Evolutionary conservation across 30 jellyfish, hydroid and myxozoan genomes (phyloP).

Genomic region (Pelagia noctiluca): DNA sequence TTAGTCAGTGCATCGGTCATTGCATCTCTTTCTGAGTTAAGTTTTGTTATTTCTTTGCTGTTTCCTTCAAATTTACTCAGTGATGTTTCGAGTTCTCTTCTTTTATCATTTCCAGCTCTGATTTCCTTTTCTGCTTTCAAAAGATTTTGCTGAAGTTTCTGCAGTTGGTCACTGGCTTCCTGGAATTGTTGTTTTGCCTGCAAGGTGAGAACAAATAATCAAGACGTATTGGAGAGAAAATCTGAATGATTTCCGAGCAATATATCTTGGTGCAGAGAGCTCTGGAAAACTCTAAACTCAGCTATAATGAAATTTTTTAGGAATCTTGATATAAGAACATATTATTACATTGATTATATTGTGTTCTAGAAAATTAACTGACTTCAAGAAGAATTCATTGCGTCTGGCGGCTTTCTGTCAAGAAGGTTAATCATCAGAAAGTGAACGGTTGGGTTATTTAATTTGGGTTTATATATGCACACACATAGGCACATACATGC

Average conservation of each 20-base stretch:
- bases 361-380: not conserved
- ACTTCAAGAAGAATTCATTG: too few relatives aligned
- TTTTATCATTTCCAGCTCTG: slow-evolving; percentile 1
- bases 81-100: not conserved
- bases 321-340: not conserved
- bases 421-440: too few relatives aligned
- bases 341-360: not conserved
- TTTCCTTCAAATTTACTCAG: slow-evolving; percentile 7
- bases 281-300: not conserved
- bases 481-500: too few relatives aligned
- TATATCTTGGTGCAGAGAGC: not conserved
- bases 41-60: not conserved
- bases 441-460: too few relatives aligned
- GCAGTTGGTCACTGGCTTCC: not conserved
- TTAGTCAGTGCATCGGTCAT: slow-evolving; percentile 46
- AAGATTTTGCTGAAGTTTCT: not conserved
- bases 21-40: slow-evolving; percentile 21
- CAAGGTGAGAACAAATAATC: not conserved
- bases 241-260: not conserved
- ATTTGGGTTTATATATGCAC: too few relatives aligned
- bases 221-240: not conserved
- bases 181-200: not conserved
- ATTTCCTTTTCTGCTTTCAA: slow-evolving; percentile 1
- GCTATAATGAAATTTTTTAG: not conserved
- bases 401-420: too few relatives aligned